Conservation (phyloP, 2,113 vertebrate genomes). For the Atherinomorus stipes region DNA sequence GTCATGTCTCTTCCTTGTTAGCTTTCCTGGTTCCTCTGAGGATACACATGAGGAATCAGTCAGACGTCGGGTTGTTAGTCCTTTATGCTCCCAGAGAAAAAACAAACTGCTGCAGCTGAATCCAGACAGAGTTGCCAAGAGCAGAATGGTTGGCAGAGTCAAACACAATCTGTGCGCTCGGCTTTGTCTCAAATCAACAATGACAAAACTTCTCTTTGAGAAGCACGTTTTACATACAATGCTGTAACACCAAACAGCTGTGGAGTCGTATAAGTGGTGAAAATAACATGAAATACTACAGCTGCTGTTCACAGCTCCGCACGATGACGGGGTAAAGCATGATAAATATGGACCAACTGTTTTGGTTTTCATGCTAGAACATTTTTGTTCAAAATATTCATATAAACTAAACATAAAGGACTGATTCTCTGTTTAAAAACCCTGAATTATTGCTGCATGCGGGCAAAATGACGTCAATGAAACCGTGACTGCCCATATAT, state of each 20-base stretch:
- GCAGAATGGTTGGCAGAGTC: slow-evolving; percentile 42
- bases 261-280: slow-evolving; percentile 5
- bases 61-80: slow-evolving; percentile 49
- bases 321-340: not conserved
- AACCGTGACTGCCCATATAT: too few relatives aligned
- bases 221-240: slow-evolving; percentile 9
- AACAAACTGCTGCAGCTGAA: slow-evolving; percentile 31
- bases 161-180: slow-evolving; percentile 19
- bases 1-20: slow-evolving; percentile 48
- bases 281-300: not conserved
- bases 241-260: slow-evolving; percentile 32
- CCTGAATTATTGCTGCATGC: not conserved
- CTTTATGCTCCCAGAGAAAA: slow-evolving; percentile 29
- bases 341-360: not conserved
- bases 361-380: not conserved
- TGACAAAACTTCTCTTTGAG: slow-evolving; percentile 41
- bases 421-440: too few relatives aligned
- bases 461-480: not conserved
- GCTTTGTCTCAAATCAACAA: slow-evolving; percentile 42
- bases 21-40: slow-evolving; percentile 48
- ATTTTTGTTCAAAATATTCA: not conserved
- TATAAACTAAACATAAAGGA: too few relatives aligned
- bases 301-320: slow-evolving; percentile 3
- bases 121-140: slow-evolving; percentile 41
- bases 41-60: slow-evolving; percentile 64